These are phyloP conservation scores for Eumaeus atala DNA, from an alignment of 1,140 invertebrate genomes.

Conservation along the genomic window DNA sequence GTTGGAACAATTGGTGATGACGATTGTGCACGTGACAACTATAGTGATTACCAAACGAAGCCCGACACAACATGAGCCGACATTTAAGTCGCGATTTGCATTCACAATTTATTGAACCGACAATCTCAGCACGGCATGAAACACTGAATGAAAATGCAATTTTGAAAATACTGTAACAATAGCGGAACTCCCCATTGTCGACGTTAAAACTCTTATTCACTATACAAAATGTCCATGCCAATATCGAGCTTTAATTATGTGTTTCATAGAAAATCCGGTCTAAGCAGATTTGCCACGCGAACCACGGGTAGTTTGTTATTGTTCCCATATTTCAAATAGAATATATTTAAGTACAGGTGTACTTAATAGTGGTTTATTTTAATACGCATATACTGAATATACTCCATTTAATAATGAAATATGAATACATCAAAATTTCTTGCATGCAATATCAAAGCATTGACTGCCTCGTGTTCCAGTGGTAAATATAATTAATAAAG, in stretches of 20 bases:
- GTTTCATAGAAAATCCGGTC: constrained; percentile 32
- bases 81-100: constrained; percentile 20
- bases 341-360: constrained; percentile 2
- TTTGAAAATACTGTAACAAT: constrained; percentile 36
- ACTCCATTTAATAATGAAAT: too few species aligned
- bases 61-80: not conserved
- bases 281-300: constrained; percentile 32
- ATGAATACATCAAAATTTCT: too few species aligned
- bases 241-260: constrained; percentile 35
- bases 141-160: constrained; percentile 32
- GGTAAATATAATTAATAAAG: too few species aligned
- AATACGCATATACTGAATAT: too few species aligned
- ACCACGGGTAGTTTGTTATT: constrained; percentile 12
- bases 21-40: too few species aligned
- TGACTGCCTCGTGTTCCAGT: too few species aligned
- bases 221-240: constrained; percentile 25
- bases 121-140: constrained; percentile 16
- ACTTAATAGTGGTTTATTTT: not conserved
- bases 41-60: constrained; percentile 1
- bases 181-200: constrained; percentile 27
- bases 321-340: constrained; percentile 5
- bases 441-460: too few species aligned
- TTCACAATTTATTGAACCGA: constrained; percentile 25
- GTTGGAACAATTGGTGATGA: too few species aligned
- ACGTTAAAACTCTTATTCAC: constrained; percentile 26